Base-by-base conservation (phyloP, 2,113 vertebrate genomes). In the Martes martes region DNA sequence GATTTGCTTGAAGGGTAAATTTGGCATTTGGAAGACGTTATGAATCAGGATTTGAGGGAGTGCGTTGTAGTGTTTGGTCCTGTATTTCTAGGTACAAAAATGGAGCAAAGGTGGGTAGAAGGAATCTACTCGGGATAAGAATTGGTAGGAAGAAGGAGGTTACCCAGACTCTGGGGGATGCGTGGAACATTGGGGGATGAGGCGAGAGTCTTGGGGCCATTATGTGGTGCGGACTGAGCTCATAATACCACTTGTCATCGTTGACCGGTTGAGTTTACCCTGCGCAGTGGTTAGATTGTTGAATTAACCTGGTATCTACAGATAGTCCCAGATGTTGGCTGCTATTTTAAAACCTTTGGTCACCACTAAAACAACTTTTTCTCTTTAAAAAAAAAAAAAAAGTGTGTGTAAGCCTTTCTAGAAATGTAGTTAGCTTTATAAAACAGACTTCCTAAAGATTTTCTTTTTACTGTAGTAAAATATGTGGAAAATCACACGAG, bases 101-200 rank as follows among this genome's bases (percentile, higher is more conserved):
- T 19, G 95, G 69, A 93, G 61, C 85, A 81, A 81, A 21, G 50
- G 45, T 85, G 95, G 76, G 39, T 65, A 83, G 96, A 55, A 89
- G 85, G 73, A 94, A 81, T 88, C 61, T 50, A 78, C 11, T 31
- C 24, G 39, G 76, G 31, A 5, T 69, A n/a, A 59, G 59, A 55
- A 65, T 80, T 69, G 74, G 55, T 55, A 78, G 89, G 55, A 84
- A 52, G 50, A 26, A 79, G 52, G 71, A 39, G 57, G 16, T 65
- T 42, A 39, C 18, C 18, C 39, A n/a, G 15, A 33, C 24, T 45
- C 69, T 39, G 57, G 39, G 28, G 6, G 2, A 15, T 65, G 63
- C 5, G 3, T n/a, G 74, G 47, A 81, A 67, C n/a, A 6, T 1
- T 55, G 80, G 73, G 45, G 47, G 33, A 47, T 31, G 87, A 78